Evolutionary conservation across 35 echinoderm and acorn worm genomes (phyloP), one percentile per base, ranked within the genome.

Genomic region (Amphiura filiformis): DNA sequence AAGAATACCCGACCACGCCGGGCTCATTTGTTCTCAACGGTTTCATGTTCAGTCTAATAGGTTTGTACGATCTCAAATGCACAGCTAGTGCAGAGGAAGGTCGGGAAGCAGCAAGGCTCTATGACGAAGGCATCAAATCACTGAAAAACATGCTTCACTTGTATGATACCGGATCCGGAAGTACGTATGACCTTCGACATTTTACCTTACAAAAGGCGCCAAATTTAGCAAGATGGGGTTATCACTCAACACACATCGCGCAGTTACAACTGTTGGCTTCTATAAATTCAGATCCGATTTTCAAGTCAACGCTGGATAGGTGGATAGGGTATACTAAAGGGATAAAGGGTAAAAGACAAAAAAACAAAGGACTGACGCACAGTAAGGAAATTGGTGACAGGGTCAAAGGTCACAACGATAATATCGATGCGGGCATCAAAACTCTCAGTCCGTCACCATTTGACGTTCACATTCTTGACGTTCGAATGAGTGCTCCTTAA

Each of bases 251-350:
- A 13, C 94, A 97, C 56, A 93, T 93, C 37, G 56, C 82, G 31
- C 94, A 97, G 84, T 81, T 97, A 31, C 91, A 93, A 52, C 39
- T 97, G 57, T 77, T 97, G 34, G 88, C 87, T 12, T 90, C 91
- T 13, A 93, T 97, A 33, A 91, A 97, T 38, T 44, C 87, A 12
- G 90, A 92, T 78, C 94, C 94, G 26, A 87, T 97, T 36, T 97
- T 97, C 52, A 83, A 90, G 78, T 85, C 78, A 49, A 97, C 90
- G 13, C 80, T 87, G 26, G 91, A 92, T 39, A 37, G 94, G 32
- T 97, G 94, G 94, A 97, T 97, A 31, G 86, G 94, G 0, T 97
- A 97, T 76, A 90, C 89, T 37, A 97, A 97, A 81, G 94, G 94
- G 12, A 97, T 93, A 81, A 82, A 91, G 49, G 94, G 91, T n/a